Evolutionary conservation across 2,797 vertebrate genomes (phyloP).

Genomic region (Ciconia nigra): DNA sequence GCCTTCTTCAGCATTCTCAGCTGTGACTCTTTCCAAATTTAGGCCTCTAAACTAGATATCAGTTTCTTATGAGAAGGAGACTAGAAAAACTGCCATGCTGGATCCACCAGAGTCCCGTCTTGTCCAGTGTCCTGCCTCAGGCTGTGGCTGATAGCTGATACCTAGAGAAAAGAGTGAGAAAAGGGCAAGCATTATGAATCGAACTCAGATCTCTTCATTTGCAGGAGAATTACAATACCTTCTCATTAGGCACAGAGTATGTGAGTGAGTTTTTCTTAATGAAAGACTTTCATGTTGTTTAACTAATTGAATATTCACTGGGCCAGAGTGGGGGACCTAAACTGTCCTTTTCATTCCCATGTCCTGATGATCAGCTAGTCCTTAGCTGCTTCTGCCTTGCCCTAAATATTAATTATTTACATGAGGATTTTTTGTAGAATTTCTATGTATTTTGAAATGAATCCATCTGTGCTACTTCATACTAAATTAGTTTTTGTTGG

Average conservation of each 20-base stretch:
- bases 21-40: slow-evolving; percentile 38
- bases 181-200: not conserved
- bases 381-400: not conserved
- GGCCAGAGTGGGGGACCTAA: not conserved
- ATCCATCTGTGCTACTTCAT: not conserved
- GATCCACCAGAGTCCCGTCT: not conserved
- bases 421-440: not conserved
- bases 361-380: not conserved
- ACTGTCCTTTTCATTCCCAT: not conserved
- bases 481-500: not conserved
- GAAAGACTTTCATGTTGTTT: not conserved
- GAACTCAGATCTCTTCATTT: not conserved
- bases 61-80: not conserved
- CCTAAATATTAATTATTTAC: not conserved
- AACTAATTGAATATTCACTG: not conserved
- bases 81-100: not conserved
- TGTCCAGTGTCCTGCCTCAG: not conserved
- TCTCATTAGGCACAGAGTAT: not conserved
- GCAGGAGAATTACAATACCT: not conserved
- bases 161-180: not conserved
- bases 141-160: not conserved
- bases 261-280: not conserved
- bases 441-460: not conserved
- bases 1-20: slow-evolving; percentile 8
- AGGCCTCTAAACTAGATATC: not conserved